phyloP scores from a whole-genome alignment of 1,140 invertebrate species.

The Eumeta japonica region DNA sequence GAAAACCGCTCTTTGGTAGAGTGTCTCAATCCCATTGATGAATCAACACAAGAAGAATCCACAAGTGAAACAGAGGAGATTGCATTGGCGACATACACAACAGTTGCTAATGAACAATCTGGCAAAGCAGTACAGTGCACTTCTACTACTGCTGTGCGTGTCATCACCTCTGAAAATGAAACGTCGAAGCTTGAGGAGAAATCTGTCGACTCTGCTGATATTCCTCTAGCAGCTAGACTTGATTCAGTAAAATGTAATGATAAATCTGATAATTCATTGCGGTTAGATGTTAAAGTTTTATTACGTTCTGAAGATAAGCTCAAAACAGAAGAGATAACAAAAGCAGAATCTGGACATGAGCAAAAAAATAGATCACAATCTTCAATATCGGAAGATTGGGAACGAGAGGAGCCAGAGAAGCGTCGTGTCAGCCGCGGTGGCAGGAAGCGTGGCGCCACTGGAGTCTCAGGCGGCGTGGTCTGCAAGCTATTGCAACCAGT shows the following conservation, averaged over 20 bases:
- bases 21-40: slow-evolving; percentile 21
- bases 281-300: slow-evolving; percentile 12
- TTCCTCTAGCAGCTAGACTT: too few relatives aligned
- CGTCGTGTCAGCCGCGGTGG: too few relatives aligned
- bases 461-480: slow-evolving; percentile 31
- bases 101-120: too few relatives aligned
- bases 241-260: too few relatives aligned
- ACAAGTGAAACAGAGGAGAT: slow-evolving; percentile 29
- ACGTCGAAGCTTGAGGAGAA: too few relatives aligned
- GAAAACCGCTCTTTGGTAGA: slow-evolving; percentile 33
- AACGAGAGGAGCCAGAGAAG: slow-evolving; percentile 27
- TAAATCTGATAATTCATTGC: too few relatives aligned
- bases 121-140: too few relatives aligned
- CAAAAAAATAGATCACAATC: too few relatives aligned
- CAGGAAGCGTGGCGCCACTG: slow-evolving; percentile 22
- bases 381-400: slow-evolving; percentile 24
- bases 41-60: slow-evolving; percentile 24
- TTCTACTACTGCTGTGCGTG: too few relatives aligned
- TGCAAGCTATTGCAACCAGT: slow-evolving; percentile 51
- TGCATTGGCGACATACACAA: too few relatives aligned
- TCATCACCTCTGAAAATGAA: too few relatives aligned
- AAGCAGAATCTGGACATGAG: background rate
- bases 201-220: too few relatives aligned
- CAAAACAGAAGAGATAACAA: background rate
- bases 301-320: slow-evolving; percentile 7